Conservation (phyloP, 2,113 vertebrate genomes). For the Psammodynastes pulverulentus region DNA sequence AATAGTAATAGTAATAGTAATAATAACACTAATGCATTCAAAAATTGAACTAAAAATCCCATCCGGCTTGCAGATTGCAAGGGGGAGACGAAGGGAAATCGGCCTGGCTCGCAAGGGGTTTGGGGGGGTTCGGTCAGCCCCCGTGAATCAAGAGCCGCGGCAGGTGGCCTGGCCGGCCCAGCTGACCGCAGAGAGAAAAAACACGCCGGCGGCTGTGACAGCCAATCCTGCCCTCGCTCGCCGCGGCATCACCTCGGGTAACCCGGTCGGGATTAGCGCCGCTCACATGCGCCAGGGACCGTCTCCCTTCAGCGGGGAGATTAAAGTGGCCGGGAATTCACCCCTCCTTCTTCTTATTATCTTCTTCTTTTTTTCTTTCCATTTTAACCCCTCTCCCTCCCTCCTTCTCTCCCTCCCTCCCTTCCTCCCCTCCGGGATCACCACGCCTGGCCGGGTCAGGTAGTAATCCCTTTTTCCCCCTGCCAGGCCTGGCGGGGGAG, state of each 20-base stretch:
- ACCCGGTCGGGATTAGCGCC: slow-evolving; percentile 75
- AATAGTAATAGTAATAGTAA: too few species aligned
- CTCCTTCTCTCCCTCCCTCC: too few species aligned
- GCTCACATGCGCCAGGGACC: slow-evolving; percentile 77
- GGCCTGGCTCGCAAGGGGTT: too few species aligned
- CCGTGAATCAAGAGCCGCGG: slow-evolving; percentile 16
- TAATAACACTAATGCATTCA: too few species aligned
- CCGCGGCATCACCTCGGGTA: slow-evolving; percentile 78
- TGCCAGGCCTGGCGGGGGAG: slow-evolving; percentile 32
- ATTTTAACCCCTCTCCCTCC: background rate
- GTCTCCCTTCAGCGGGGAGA: slow-evolving; percentile 72
- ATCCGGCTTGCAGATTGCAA: background rate
- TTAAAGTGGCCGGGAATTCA: slow-evolving; percentile 82
- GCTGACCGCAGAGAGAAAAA: slow-evolving; percentile 78
- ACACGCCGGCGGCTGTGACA: slow-evolving; percentile 67
- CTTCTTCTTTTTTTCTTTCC: too few species aligned
- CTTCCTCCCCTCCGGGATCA: slow-evolving; percentile 79
- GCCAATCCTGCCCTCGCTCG: slow-evolving; percentile 74
- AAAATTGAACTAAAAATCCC: too few species aligned
- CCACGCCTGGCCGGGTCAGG: slow-evolving; percentile 70
- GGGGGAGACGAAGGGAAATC: background rate
- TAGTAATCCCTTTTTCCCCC: slow-evolving; percentile 64
- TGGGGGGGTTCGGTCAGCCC: background rate
- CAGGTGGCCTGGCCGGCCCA: slow-evolving; percentile 68
- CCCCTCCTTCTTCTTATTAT: background rate